Evolutionary conservation across 2,888 invertebrate genomes (phyloP), one percentile per base, ranked within the genome.

Genomic region (Tromatobia lineatoria): DNA sequence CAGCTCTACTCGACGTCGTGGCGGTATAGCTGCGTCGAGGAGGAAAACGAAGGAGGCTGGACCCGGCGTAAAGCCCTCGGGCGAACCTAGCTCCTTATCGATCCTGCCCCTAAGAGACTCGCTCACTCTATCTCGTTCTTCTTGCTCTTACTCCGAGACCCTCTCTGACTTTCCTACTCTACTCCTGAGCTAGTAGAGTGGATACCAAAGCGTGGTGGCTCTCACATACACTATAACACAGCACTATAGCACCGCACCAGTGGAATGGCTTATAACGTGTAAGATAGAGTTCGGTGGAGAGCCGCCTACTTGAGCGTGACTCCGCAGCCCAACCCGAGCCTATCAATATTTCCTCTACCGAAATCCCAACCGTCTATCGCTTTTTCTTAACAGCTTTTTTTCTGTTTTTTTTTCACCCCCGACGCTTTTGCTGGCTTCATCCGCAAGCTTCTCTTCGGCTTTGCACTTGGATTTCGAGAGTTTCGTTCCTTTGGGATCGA

Each of bases 231-330:
- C 59, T 47, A 6, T 11, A 2, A 23, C 50, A 23, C 50, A 23
- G 50, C n/a, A n/a, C n/a, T 76, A 79, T 61, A 79, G 50, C 20
- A 34, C 10, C 47, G 54, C 52, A 38, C 47, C 34, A 18, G 13
- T 34, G 42, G 66, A 73, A 73, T 79, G 79, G 75, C 69, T 67
- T 57, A 52, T 81, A 84, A 81, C 75, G 82, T 83, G 71, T 20
- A 85, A 83, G 79, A 91, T 90, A 92, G 91, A 91, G 89, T 88
- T 91, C 89, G 82, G 87, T 87, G 83, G 89, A 92, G 91, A 90
- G 88, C 88, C 89, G 91, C 89, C 93, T 93, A 93, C 91, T 93
- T 92, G 92, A 93, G 91, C 93, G 92, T 93, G 92, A 93, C 93
- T 93, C 93, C 93, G 89, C 93, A 92, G 90, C 89, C 90, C 86